Percentiles rank a stretch among this genome's conserved stretches.
Evolutionary conservation across 2,888 invertebrate species (phyloP).

Genomic region (Oscheius sp.): DNA sequence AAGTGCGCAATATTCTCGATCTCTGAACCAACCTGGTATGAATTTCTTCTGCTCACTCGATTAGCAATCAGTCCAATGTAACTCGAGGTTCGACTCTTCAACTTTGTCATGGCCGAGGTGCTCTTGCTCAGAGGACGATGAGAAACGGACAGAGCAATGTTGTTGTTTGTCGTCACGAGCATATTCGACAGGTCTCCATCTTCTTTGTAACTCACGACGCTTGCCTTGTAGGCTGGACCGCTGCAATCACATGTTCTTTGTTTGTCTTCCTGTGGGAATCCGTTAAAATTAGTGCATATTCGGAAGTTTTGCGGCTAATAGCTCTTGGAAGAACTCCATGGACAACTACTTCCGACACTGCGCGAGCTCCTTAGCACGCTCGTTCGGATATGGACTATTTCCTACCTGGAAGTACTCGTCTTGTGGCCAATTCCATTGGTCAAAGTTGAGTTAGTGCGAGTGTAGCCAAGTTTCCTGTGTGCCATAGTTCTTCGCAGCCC

Average conservation of each 20-base stretch:
- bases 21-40: slow-evolving; percentile 45
- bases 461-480: slow-evolving; percentile 64
- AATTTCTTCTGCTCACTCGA: slow-evolving; percentile 55
- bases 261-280: slow-evolving; percentile 15
- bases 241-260: slow-evolving; percentile 23
- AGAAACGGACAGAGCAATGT: slow-evolving; percentile 35
- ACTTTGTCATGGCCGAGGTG: slow-evolving; percentile 49
- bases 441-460: slow-evolving; percentile 50
- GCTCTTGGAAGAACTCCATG: background rate
- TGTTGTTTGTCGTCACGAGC: slow-evolving; percentile 26
- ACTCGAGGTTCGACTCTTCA: slow-evolving; percentile 52
- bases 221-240: slow-evolving; percentile 25
- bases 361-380: background rate
- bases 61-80: slow-evolving; percentile 53
- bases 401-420: slow-evolving; percentile 33
- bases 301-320: background rate
- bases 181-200: slow-evolving; percentile 19
- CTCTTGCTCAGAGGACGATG: slow-evolving; percentile 48
- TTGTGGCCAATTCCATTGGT: slow-evolving; percentile 38
- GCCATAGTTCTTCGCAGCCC: slow-evolving; percentile 67
- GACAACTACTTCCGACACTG: background rate
- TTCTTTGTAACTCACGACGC: slow-evolving; percentile 30
- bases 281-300: background rate
- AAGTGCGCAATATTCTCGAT: background rate
- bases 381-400: slow-evolving; percentile 7